A percentile compares a stretch with the other conserved stretches of the same genome.
Conservation (phyloP, 2,888 invertebrate genomes). For the Rhagophthalmus giganteus region DNA sequence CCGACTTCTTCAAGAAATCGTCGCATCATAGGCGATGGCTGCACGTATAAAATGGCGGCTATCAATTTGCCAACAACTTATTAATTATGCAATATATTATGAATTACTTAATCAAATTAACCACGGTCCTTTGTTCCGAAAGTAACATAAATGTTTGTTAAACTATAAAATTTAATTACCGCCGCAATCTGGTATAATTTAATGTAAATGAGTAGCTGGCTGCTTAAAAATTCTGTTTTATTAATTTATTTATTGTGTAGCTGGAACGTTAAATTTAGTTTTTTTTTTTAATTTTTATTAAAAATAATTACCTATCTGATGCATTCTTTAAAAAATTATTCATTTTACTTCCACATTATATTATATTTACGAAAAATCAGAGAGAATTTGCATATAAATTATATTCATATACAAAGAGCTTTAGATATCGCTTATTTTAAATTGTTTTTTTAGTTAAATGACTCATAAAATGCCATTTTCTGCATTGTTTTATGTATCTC, state of each 20-base stretch:
- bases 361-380: too few relatives aligned
- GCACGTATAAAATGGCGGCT: conserved; percentile 23
- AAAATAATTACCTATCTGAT: neutral
- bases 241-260: neutral
- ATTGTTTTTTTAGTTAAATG: too few relatives aligned
- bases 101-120: neutral
- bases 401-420: too few relatives aligned
- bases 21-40: conserved; percentile 15
- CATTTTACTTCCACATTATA: neutral
- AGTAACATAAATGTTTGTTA: conserved; percentile 5
- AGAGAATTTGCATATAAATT: too few relatives aligned
- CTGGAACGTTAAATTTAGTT: neutral
- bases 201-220: conserved; percentile 1
- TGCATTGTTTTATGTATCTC: too few relatives aligned
- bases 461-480: too few relatives aligned
- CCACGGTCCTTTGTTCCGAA: conserved; percentile 2
- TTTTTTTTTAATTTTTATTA: neutral
- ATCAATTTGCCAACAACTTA: neutral
- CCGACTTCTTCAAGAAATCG: conserved; percentile 15
- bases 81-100: neutral
- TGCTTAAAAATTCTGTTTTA: conserved; percentile 2
- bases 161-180: conserved; percentile 6
- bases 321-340: neutral
- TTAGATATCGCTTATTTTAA: too few relatives aligned
- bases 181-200: conserved; percentile 3